phyloP scores from a whole-genome alignment of 1,140 invertebrate genomes.

The Diachasmimorpha longicaudata region DNA sequence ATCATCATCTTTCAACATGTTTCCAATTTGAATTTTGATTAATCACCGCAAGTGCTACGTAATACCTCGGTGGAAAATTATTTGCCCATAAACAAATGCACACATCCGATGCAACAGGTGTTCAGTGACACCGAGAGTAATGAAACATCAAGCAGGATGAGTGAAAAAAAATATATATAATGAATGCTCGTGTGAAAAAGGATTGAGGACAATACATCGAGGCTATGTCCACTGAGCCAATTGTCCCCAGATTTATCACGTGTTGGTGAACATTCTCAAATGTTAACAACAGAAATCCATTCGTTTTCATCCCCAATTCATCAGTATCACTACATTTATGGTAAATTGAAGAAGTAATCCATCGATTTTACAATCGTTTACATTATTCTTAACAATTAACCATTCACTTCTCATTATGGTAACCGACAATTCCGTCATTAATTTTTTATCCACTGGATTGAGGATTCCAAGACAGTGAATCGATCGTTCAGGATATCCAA shows the following conservation, averaged over 20 bases:
- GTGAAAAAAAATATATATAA: not conserved
- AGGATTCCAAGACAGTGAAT: not conserved
- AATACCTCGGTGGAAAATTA: conserved; percentile 36
- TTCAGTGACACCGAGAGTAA: conserved; percentile 10
- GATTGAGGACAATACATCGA: not conserved
- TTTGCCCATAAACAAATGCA: conserved; percentile 31
- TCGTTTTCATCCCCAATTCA: not conserved
- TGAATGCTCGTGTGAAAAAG: not conserved
- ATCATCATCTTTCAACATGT: conserved; percentile 1
- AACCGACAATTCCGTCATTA: not conserved
- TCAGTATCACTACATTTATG: not conserved
- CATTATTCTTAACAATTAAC: not conserved
- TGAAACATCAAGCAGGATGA: not conserved
- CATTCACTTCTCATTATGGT: not conserved
- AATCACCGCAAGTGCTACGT: conserved; percentile 40
- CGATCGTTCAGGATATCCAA: not conserved
- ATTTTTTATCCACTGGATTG: not conserved
- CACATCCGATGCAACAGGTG: conserved; percentile 19
- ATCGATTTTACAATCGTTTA: not conserved
- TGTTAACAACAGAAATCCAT: not conserved
- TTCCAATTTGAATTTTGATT: conserved; percentile 30
- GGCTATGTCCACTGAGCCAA: not conserved
- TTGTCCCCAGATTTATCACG: not conserved
- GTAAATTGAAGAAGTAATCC: not conserved
- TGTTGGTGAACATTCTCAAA: not conserved